Evolutionary conservation across 2,113 vertebrate genomes (phyloP).

Genomic region (Amphilophus citrinellus): DNA sequence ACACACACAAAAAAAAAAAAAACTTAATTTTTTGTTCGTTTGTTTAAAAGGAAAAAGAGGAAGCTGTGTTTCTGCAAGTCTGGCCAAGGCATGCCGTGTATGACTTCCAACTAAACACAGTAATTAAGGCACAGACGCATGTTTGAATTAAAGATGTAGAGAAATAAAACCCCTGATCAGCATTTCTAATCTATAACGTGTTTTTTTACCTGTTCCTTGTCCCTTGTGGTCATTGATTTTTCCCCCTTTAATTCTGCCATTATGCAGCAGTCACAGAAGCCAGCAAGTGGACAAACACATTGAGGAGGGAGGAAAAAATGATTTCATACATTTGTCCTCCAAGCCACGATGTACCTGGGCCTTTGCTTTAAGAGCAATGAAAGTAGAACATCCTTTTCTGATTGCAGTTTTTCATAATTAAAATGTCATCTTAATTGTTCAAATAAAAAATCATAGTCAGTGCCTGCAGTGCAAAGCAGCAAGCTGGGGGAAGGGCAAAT

Average conservation of each 20-base stretch:
- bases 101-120: conserved; percentile 20
- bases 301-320: conserved; percentile 29
- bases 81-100: conserved; percentile 6
- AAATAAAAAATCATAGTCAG: conserved; percentile 92
- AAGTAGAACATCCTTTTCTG: conserved; percentile 62
- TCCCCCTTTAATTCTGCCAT: conserved; percentile 41
- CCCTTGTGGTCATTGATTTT: conserved; percentile 70
- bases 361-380: conserved; percentile 91
- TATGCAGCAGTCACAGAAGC: conserved; percentile 61
- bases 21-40: background rate
- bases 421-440: conserved; percentile 95
- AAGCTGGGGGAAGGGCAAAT: conserved; percentile 89
- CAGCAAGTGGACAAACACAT: conserved; percentile 25
- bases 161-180: conserved; percentile 57
- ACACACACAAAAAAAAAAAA: background rate
- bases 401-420: conserved; percentile 89
- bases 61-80: background rate
- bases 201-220: conserved; percentile 60
- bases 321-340: conserved; percentile 81
- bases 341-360: conserved; percentile 83
- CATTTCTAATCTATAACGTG: conserved; percentile 71
- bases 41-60: background rate
- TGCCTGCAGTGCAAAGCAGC: conserved; percentile 88
- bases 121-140: conserved; percentile 70
- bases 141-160: conserved; percentile 68